Percentiles rank a stretch among this genome's conserved stretches.
These are phyloP conservation scores for Noctua janthina DNA, from an alignment of 2,888 invertebrate genomes.

Conservation along the genomic window DNA sequence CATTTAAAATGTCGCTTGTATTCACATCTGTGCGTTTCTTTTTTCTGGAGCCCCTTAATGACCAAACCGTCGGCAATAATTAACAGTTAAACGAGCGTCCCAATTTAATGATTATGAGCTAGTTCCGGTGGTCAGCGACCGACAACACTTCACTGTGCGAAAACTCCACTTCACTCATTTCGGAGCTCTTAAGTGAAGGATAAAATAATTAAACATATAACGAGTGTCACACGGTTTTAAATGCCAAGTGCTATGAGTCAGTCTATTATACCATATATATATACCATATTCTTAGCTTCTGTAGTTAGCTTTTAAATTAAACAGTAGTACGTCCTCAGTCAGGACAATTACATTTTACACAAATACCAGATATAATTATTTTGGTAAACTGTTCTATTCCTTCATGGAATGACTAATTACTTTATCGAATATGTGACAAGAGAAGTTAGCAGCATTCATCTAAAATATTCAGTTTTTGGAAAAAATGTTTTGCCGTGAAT, in stretches of 20 bases:
- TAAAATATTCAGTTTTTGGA: neutral
- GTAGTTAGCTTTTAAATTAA: conserved; percentile 25
- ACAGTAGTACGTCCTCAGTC: conserved; percentile 20
- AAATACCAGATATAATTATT: conserved; percentile 29
- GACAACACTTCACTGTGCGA: conserved; percentile 72
- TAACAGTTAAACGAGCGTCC: conserved; percentile 83
- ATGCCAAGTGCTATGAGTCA: conserved; percentile 52
- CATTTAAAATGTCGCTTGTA: conserved; percentile 74
- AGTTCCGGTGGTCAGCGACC: conserved; percentile 83
- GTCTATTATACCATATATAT: conserved; percentile 30
- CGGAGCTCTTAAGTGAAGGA: conserved; percentile 67
- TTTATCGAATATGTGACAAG: neutral
- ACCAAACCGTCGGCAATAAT: conserved; percentile 79
- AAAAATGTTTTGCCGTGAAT: neutral
- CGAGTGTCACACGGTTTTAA: conserved; percentile 54
- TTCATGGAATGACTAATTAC: neutral
- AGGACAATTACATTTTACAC: conserved; percentile 20
- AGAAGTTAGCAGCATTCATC: neutral
- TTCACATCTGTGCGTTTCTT: conserved; percentile 74
- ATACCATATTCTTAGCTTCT: conserved; percentile 23
- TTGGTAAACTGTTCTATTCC: neutral
- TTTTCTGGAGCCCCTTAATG: conserved; percentile 80
- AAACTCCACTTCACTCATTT: conserved; percentile 71
- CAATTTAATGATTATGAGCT: conserved; percentile 86
- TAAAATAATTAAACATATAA: conserved; percentile 68